Evolutionary conservation across 2,113 vertebrate species (phyloP).

Genomic region (Lampris incognitus): DNA sequence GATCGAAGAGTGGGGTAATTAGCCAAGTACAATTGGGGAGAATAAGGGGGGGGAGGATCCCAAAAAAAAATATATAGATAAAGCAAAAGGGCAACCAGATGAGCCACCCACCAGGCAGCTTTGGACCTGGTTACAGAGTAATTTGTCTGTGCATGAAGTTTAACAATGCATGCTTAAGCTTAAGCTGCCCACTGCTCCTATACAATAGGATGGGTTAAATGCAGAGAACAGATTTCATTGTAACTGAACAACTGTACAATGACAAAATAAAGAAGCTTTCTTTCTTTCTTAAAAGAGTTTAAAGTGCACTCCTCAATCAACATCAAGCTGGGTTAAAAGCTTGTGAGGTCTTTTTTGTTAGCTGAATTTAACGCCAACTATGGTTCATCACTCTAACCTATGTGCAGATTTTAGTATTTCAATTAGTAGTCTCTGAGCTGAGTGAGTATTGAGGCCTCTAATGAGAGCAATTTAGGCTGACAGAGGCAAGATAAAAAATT

Average conservation of each 20-base stretch:
- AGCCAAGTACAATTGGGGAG: too few species aligned
- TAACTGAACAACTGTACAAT: too few species aligned
- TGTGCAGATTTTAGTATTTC: slow-evolving; percentile 12
- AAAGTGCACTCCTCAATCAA: background rate
- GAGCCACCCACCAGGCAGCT: slow-evolving; percentile 31
- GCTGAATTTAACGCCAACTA: background rate
- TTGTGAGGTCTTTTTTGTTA: background rate
- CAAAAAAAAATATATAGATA: background rate
- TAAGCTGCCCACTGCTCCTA: too few species aligned
- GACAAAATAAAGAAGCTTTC: too few species aligned
- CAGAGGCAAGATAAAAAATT: slow-evolving; percentile 22
- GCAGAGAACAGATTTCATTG: too few species aligned
- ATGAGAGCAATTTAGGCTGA: slow-evolving; percentile 48
- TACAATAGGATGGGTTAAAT: too few species aligned
- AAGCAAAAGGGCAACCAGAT: slow-evolving; percentile 44
- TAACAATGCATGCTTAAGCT: too few species aligned
- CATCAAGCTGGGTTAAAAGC: background rate
- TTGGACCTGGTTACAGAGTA: slow-evolving; percentile 6
- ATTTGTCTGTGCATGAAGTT: slow-evolving; percentile 15
- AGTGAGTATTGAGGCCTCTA: slow-evolving; percentile 4
- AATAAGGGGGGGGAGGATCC: too few species aligned
- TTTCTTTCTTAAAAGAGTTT: background rate
- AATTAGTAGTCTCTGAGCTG: background rate
- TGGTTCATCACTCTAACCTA: background rate
- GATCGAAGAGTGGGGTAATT: too few species aligned